phyloP scores from a whole-genome alignment of 92 coral and sea anemone genomes.

The Isaurus tuberculatus region DNA sequence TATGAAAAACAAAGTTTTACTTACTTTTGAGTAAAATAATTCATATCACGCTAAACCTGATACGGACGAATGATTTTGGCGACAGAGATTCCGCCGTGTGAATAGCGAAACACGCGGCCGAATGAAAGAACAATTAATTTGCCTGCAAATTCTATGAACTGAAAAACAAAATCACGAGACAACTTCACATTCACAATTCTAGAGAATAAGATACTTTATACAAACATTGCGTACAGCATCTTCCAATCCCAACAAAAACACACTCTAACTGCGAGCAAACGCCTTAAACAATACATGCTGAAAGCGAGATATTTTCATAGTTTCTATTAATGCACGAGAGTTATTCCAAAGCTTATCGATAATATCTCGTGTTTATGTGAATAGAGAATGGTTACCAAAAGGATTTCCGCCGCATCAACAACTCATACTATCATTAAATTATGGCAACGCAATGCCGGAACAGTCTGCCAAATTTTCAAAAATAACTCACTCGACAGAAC shows the following conservation, averaged over 20 bases:
- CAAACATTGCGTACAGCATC: slow-evolving; percentile 21
- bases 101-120: slow-evolving; percentile 37
- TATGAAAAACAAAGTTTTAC: not conserved
- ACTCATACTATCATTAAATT: not conserved
- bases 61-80: slow-evolving; percentile 36
- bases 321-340: not conserved
- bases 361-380: slow-evolving; percentile 16
- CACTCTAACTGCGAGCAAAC: slow-evolving; percentile 11
- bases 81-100: slow-evolving; percentile 2
- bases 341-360: slow-evolving; percentile 21
- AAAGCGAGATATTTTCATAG: slow-evolving; percentile 4
- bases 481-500: slow-evolving; percentile 26
- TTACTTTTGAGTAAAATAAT: slow-evolving; percentile 34
- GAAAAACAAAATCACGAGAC: slow-evolving; percentile 37
- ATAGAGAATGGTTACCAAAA: not conserved
- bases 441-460: slow-evolving; percentile 33
- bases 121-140: slow-evolving; percentile 34
- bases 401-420: slow-evolving; percentile 49
- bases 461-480: not conserved
- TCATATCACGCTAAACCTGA: slow-evolving; percentile 46
- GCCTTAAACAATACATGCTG: slow-evolving; percentile 46
- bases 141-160: not conserved
- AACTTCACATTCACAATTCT: not conserved
- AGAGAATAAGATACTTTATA: slow-evolving; percentile 31
- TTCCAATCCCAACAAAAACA: slow-evolving; percentile 40